These are phyloP conservation scores for Arctocebus calabarensis DNA, from an alignment of 2,797 vertebrate species.

Conservation along the genomic window DNA sequence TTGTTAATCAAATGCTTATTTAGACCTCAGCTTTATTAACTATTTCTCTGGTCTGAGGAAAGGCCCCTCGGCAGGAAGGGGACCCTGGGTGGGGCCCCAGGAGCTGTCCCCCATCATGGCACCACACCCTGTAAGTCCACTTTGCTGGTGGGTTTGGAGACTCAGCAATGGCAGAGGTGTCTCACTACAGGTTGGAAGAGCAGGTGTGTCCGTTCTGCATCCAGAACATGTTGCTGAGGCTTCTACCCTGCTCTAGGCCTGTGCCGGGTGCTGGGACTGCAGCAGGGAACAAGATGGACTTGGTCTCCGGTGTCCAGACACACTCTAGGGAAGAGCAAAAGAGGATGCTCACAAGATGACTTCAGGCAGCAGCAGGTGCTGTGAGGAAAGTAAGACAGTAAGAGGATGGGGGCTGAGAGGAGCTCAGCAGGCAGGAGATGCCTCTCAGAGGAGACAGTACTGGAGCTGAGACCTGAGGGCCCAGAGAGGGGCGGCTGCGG, in stretches of 20 bases:
- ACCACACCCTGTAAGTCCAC: background rate
- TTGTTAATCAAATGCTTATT: slow-evolving; percentile 93
- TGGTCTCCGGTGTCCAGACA: background rate
- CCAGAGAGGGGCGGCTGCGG: background rate
- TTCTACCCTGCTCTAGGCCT: background rate
- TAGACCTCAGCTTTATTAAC: slow-evolving; percentile 90
- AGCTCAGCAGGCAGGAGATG: background rate
- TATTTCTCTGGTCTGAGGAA: slow-evolving; percentile 82
- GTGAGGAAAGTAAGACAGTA: background rate
- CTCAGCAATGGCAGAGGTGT: background rate
- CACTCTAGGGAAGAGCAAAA: background rate
- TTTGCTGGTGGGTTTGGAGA: background rate
- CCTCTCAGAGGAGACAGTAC: background rate
- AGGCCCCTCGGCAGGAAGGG: slow-evolving; percentile 45
- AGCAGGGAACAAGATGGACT: background rate
- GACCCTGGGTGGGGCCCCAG: background rate
- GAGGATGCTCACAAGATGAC: background rate
- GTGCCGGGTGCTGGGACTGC: background rate
- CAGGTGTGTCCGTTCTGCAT: accelerated
- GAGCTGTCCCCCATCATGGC: background rate
- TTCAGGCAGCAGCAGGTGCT: background rate
- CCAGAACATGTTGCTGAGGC: background rate
- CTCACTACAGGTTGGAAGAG: background rate
- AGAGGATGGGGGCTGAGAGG: background rate
- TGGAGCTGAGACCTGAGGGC: background rate